Conservation (phyloP, 1,140 invertebrate genomes). For the Mylabris phalerata region DNA sequence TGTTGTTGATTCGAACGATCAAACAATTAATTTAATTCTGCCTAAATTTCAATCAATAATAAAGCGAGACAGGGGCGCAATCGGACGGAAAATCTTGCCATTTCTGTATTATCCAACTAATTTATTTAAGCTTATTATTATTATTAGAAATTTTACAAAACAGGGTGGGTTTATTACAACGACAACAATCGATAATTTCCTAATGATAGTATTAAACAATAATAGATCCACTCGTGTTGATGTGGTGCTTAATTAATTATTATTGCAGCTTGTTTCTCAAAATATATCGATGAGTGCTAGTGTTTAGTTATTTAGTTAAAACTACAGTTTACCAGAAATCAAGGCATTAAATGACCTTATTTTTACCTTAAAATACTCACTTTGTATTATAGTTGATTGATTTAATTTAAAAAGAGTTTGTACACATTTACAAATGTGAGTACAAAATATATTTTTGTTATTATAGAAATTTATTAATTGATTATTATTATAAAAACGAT, state of each 20-base stretch:
- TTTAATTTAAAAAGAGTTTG: constrained; percentile 8
- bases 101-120: constrained; percentile 38
- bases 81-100: constrained; percentile 32
- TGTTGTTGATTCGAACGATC: neutral
- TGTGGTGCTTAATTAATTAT: neutral
- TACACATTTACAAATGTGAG: constrained; percentile 28
- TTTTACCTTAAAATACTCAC: constrained; percentile 39
- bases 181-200: neutral
- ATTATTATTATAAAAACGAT: neutral
- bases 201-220: neutral
- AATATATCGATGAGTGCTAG: too few relatives aligned
- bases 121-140: constrained; percentile 19
- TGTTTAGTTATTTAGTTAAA: constrained; percentile 3
- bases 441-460: constrained; percentile 26
- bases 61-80: too few relatives aligned
- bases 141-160: neutral
- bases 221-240: neutral
- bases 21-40: constrained; percentile 22
- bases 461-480: neutral
- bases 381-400: constrained; percentile 23
- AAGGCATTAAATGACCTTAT: constrained; percentile 35
- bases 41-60: constrained; percentile 29
- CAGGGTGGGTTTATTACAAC: neutral
- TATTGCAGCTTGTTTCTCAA: too few relatives aligned
- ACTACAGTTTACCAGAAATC: constrained; percentile 38